Evolutionary conservation across 2,113 vertebrate genomes (phyloP).

Genomic region (Danio rerio): GRCz12tu NC_133188.1:27546501-27547000

Average conservation of each 20-base stretch:
- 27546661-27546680: conserved; percentile 27
- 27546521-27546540: conserved; percentile 44
- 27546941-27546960: conserved; percentile 6
- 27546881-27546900: conserved; percentile 1
- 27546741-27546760: conserved; percentile 26
- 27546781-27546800: conserved; percentile 35
- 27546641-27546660: conserved; percentile 27
- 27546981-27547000: not conserved
- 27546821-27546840: conserved; percentile 31
- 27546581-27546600: conserved; percentile 57
- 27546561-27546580: conserved; percentile 58
- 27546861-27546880: conserved; percentile 18
- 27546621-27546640: conserved; percentile 38
- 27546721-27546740: not conserved
- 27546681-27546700: not conserved
- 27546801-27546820: conserved; percentile 40
- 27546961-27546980: conserved; percentile 31
- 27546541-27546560: conserved; percentile 52
- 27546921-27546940: conserved; percentile 32
- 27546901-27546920: conserved; percentile 5
- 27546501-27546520: conserved; percentile 51
- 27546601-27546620: conserved; percentile 45
- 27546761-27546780: conserved; percentile 34
- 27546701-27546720: not conserved
- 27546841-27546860: conserved; percentile 27